These are phyloP conservation scores for Cossypha polioptera DNA, from an alignment of 2,797 vertebrate genomes.

Conservation along the genomic window DNA sequence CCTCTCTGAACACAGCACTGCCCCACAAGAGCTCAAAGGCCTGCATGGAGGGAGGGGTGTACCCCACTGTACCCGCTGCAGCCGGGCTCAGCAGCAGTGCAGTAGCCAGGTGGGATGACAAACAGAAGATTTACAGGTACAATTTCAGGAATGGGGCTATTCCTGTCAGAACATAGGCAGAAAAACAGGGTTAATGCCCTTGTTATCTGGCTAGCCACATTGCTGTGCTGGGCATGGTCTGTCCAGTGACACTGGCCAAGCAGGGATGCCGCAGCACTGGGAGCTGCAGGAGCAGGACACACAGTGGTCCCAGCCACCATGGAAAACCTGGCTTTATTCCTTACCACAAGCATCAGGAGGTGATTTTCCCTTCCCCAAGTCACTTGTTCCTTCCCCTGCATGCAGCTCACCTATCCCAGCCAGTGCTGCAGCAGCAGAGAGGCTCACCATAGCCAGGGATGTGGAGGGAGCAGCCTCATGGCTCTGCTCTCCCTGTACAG, in stretches of 20 bases:
- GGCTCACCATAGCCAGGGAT: not conserved
- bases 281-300: not conserved
- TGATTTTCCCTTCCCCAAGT: not conserved
- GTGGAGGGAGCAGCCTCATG: not conserved
- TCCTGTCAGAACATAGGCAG: not conserved
- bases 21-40: not conserved
- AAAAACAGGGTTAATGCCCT: not conserved
- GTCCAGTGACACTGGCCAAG: not conserved
- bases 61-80: not conserved
- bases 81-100: not conserved
- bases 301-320: not conserved
- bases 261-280: not conserved
- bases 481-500: not conserved
- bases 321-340: not conserved
- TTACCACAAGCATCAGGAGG: not conserved
- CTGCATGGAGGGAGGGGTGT: not conserved
- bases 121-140: not conserved
- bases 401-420: not conserved
- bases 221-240: not conserved
- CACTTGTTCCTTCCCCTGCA: not conserved
- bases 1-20: not conserved
- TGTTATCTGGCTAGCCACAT: not conserved
- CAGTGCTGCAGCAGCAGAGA: fast-evolving
- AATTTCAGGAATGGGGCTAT: not conserved
- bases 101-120: fast-evolving